Evolutionary conservation across 1,140 invertebrate species (phyloP), one percentile per base, ranked within the genome.

Genomic region (Tetragonula clypearis): DNA sequence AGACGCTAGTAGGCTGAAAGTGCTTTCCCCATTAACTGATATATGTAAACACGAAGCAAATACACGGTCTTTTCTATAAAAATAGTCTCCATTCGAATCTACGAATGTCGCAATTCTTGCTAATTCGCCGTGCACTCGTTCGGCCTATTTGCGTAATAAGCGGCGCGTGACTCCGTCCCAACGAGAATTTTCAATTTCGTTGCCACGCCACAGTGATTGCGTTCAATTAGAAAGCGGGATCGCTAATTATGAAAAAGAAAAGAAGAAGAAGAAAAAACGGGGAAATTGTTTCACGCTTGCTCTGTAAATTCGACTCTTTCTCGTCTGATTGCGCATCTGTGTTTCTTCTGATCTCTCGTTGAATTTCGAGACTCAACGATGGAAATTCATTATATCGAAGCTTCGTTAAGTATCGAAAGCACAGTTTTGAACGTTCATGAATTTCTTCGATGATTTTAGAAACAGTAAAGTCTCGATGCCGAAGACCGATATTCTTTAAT

Each of bases 81-180:
- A n/a, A 23, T n/a, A 12, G 35, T 35, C 30, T 30, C n/a, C 5
- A 9, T 66, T 12, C 30, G 66, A 35, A 68, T 68, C 30, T 68
- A 68, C 8, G 6, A 30, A 66, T 66, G 19, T 23, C 35, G 17
- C 21, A 19, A 8, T 53, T 26, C 49, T 19, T 21, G 72, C 49
- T 55, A 74, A 74, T 74, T 74, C 49, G 17, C n/a, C n/a, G 15
- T 49, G 6, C 26, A 55, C n/a, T 55, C n/a, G 23, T 74, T 55
- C 49, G 15, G 72, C 23, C 26, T 74, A 30, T 74, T 74, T 55
- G 72, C 73, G 73, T 75, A 75, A 75, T 75, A 53, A 26, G 23
- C 72, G 15, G 21, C 15, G 49, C 72, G 23, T 55, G n/a, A 15
- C 49, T 11, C 14, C 14, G 41, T 73, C 19, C 6, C 23, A 15